Percentiles rank a stretch among this genome's conserved stretches.
phyloP scores from a whole-genome alignment of 2,888 invertebrate genomes.

The Dendrolimus houi region DNA sequence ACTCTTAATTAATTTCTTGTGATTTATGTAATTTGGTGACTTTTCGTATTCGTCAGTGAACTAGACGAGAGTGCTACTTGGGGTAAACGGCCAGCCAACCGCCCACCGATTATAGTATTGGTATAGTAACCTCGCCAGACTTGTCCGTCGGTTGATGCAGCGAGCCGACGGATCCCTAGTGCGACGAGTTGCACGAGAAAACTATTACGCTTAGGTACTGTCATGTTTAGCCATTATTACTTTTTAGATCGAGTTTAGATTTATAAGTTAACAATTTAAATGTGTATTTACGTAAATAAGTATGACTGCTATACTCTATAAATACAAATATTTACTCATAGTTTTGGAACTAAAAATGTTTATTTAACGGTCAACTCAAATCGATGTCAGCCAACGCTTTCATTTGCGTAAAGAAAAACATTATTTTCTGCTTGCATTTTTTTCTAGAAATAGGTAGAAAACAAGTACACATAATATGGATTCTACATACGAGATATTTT shows the following conservation, averaged over 20 bases:
- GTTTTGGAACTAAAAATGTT: background rate
- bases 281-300: background rate
- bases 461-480: no score
- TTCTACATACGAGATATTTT: no score
- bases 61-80: slow-evolving; percentile 29
- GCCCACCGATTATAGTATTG: slow-evolving; percentile 59
- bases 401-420: no score
- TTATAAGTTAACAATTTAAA: slow-evolving; percentile 3
- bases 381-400: background rate
- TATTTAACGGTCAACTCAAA: background rate
- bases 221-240: slow-evolving; percentile 3
- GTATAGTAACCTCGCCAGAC: slow-evolving; percentile 45
- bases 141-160: slow-evolving; percentile 42
- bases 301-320: background rate
- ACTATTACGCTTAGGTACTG: slow-evolving; percentile 17
- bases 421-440: no score
- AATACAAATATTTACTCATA: background rate
- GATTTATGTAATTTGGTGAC: slow-evolving; percentile 30
- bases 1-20: slow-evolving; percentile 11
- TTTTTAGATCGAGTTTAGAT: background rate
- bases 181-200: slow-evolving; percentile 9
- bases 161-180: slow-evolving; percentile 22
- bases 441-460: no score
- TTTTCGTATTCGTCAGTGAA: slow-evolving; percentile 34
- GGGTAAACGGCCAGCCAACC: slow-evolving; percentile 52